A percentile compares a stretch with the other conserved stretches of the same genome.
These are phyloP conservation scores for Anser brachyrhynchus DNA, from an alignment of 2,113 vertebrate species.

Conservation along the genomic window DNA sequence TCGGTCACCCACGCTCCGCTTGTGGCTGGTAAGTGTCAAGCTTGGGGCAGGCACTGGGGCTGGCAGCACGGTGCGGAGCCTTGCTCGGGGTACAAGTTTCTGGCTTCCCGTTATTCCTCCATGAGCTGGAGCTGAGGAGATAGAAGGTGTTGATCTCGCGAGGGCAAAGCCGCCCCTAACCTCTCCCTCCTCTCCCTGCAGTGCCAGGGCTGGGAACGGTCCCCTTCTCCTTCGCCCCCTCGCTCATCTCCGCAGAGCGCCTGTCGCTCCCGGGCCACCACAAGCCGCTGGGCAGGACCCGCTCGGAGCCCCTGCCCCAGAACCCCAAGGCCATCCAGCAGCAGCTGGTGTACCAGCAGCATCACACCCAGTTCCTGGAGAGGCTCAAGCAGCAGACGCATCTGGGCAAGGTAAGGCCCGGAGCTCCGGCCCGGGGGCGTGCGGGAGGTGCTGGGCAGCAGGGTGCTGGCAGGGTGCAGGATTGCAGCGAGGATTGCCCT, in stretches of 20 bases:
- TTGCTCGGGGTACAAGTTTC: fast-evolving
- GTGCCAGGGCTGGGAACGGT: slow-evolving; percentile 82
- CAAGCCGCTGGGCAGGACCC: slow-evolving; percentile 87
- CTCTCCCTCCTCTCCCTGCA: slow-evolving; percentile 4
- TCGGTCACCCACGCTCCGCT: slow-evolving; percentile 82
- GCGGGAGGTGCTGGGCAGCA: not conserved
- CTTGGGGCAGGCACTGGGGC: not conserved
- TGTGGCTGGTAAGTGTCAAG: slow-evolving; percentile 77
- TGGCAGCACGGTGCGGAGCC: not conserved
- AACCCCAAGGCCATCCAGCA: slow-evolving; percentile 79
- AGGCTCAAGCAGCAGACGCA: slow-evolving; percentile 81
- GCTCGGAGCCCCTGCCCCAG: slow-evolving; percentile 91
- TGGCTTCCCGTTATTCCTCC: not conserved
- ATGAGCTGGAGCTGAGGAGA: not conserved
- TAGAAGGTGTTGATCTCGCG: not conserved
- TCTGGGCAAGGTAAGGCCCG: slow-evolving; percentile 75
- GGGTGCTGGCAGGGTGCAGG: not conserved
- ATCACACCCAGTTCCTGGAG: slow-evolving; percentile 80
- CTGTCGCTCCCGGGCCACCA: slow-evolving; percentile 81
- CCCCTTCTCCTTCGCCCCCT: slow-evolving; percentile 82
- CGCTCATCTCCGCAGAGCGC: slow-evolving; percentile 73
- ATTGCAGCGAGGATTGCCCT: not conserved
- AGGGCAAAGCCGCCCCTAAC: not conserved
- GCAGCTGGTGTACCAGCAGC: slow-evolving; percentile 75
- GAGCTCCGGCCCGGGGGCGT: too few species aligned